These are phyloP conservation scores for Yponomeuta evonymella DNA, from an alignment of 2,888 invertebrate species.

Conservation along the genomic window DNA sequence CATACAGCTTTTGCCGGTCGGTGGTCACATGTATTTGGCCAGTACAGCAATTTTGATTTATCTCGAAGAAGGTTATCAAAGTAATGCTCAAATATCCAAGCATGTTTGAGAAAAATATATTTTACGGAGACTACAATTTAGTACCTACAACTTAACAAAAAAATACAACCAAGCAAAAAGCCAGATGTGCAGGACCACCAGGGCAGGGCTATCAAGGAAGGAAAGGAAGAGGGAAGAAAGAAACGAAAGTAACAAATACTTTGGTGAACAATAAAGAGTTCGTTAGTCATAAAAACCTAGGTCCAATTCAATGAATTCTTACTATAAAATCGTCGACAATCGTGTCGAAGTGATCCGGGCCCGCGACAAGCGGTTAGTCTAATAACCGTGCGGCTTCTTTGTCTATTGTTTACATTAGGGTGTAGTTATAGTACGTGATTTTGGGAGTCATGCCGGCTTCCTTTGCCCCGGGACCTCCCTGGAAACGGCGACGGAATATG, in stretches of 20 bases:
- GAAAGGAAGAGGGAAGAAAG: no score
- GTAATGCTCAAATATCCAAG: no score
- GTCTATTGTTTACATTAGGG: slow-evolving; percentile 75
- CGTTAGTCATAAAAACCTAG: background rate
- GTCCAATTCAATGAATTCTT: background rate
- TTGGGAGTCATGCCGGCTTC: slow-evolving; percentile 68
- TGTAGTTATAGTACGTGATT: slow-evolving; percentile 57
- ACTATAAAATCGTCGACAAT: background rate
- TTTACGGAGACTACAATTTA: no score
- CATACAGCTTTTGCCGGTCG: no score
- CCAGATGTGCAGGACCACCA: no score
- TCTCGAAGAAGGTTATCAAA: no score
- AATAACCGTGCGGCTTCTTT: slow-evolving; percentile 63
- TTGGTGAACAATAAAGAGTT: background rate
- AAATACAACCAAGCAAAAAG: no score
- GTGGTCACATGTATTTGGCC: no score
- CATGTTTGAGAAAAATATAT: no score
- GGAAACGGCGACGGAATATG: slow-evolving; percentile 25
- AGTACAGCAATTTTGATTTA: no score
- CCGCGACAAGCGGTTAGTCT: slow-evolving; percentile 46
- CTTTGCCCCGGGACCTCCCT: slow-evolving; percentile 64
- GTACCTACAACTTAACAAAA: no score
- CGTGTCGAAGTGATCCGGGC: background rate
- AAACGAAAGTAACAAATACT: background rate
- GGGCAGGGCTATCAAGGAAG: no score